Percentiles rank a stretch among this genome's conserved stretches.
phyloP scores from a whole-genome alignment of 1,140 invertebrate genomes.

The Periplaneta americana region DNA sequence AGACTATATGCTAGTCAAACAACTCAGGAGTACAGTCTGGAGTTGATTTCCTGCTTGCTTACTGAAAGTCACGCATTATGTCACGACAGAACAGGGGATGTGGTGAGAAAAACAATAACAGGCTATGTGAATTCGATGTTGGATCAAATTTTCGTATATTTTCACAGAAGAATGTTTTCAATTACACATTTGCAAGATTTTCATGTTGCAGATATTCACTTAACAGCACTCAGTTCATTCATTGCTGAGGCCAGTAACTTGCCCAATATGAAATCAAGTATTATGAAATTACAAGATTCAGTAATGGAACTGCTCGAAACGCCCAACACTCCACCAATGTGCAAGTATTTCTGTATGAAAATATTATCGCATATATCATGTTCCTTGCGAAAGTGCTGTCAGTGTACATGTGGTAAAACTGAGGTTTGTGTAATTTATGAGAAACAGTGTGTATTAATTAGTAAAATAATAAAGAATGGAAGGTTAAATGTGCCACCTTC shows the following conservation, averaged over 20 bases:
- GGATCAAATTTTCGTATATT: neutral
- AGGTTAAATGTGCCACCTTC: neutral
- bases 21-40: neutral
- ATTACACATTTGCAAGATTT: constrained; percentile 1
- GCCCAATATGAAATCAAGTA: neutral
- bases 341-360: constrained; percentile 6
- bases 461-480: neutral
- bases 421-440: neutral
- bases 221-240: neutral
- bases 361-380: neutral
- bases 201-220: neutral
- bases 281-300: neutral
- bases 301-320: neutral
- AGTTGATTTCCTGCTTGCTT: neutral
- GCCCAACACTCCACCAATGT: neutral
- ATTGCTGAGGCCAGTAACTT: neutral
- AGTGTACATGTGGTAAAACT: too few relatives aligned
- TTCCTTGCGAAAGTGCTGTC: neutral
- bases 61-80: neutral
- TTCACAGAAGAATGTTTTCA: neutral
- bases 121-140: neutral
- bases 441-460: neutral
- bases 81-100: constrained; percentile 7
- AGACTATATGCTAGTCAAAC: constrained; percentile 2
- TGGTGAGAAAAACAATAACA: neutral